Conservation (phyloP, 2,888 invertebrate genomes). For the Neria commutata region DNA sequence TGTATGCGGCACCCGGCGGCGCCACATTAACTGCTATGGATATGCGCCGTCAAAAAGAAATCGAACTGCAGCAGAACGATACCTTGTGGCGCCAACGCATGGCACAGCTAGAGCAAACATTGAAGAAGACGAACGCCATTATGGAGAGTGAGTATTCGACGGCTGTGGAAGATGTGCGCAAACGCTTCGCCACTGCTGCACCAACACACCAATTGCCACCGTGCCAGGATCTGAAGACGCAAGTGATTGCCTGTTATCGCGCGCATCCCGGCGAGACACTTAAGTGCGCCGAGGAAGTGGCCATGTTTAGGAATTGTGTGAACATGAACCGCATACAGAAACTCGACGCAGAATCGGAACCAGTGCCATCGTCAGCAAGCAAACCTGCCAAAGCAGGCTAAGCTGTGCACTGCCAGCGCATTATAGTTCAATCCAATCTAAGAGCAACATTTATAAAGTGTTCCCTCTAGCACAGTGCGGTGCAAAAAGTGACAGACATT, state of each 20-base stretch:
- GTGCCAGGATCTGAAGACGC: conserved; percentile 65
- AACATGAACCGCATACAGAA: conserved; percentile 64
- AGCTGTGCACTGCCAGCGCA: too few species aligned
- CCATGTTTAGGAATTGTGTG: conserved; percentile 69
- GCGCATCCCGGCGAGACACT: conserved; percentile 67
- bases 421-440: not conserved
- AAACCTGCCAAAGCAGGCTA: conserved; percentile 46
- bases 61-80: conserved; percentile 67
- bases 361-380: conserved; percentile 23
- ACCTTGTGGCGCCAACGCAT: conserved; percentile 68
- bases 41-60: conserved; percentile 65
- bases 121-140: conserved; percentile 66
- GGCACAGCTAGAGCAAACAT: conserved; percentile 64
- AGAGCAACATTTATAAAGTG: not conserved
- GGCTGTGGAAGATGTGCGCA: conserved; percentile 63
- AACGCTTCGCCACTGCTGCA: conserved; percentile 57
- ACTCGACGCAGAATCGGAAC: conserved; percentile 35
- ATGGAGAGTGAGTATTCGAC: conserved; percentile 67
- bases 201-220: conserved; percentile 62
- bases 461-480: conserved; percentile 8
- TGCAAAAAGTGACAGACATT: not conserved
- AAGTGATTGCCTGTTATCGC: conserved; percentile 68
- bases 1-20: conserved; percentile 47
- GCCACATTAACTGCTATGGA: conserved; percentile 57
- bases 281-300: conserved; percentile 67